phyloP scores from a whole-genome alignment of 2,888 invertebrate genomes.

The Bimastos eiseni region DNA sequence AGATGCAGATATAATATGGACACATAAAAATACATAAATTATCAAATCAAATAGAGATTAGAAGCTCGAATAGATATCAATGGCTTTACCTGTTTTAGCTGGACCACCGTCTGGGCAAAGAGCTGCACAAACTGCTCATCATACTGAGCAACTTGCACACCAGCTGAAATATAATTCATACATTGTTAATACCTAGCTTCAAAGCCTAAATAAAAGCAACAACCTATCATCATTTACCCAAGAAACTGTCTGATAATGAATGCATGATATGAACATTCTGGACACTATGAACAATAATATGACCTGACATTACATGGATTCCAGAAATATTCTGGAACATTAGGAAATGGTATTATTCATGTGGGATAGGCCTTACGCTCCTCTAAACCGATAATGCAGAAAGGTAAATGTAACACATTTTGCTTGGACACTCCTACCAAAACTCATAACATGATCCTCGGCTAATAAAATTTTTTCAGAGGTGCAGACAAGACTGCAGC shows the following conservation, averaged over 20 bases:
- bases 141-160: slow-evolving; percentile 81
- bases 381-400: too few species aligned
- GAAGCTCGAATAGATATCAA: neutral
- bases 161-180: slow-evolving; percentile 65
- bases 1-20: too few species aligned
- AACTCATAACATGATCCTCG: too few species aligned
- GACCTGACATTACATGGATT: too few species aligned
- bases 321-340: too few species aligned
- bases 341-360: too few species aligned
- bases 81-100: slow-evolving; percentile 74
- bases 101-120: slow-evolving; percentile 88
- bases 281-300: too few species aligned
- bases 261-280: neutral
- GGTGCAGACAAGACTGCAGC: too few species aligned
- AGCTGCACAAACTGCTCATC: slow-evolving; percentile 88
- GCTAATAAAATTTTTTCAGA: too few species aligned
- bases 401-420: too few species aligned
- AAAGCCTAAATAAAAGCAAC: neutral
- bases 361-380: too few species aligned
- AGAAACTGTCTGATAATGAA: neutral
- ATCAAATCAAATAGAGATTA: neutral
- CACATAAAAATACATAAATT: neutral
- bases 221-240: neutral
- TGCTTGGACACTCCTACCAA: too few species aligned
- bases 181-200: neutral